A percentile compares a stretch with the other conserved stretches of the same genome.
These are phyloP conservation scores for Oostethus manadensis DNA, from an alignment of 2,113 vertebrate genomes.

Conservation along the genomic window DNA sequence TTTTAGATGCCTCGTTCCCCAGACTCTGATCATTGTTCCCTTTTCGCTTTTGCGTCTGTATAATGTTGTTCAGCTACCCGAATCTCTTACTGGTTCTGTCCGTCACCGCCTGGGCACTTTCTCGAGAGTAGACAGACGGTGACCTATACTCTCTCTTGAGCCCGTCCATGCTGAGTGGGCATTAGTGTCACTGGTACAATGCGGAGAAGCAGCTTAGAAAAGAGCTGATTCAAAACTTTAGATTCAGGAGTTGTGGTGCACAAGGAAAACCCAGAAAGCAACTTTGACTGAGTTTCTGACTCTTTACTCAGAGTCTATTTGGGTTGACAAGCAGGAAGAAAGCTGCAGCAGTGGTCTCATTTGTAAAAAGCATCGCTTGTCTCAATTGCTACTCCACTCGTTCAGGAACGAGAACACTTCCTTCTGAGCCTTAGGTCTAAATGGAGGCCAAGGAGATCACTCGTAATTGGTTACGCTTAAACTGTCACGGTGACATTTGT, in stretches of 20 bases:
- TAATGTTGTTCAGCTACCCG: slow-evolving; percentile 56
- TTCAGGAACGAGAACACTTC: no score
- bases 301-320: no score
- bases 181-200: slow-evolving; percentile 46
- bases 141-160: slow-evolving; percentile 12
- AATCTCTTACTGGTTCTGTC: slow-evolving; percentile 27
- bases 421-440: no score
- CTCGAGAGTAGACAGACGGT: slow-evolving; percentile 40
- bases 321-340: no score
- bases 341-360: no score
- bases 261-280: no score
- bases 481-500: no score
- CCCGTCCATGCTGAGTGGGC: slow-evolving; percentile 19
- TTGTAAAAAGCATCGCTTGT: no score
- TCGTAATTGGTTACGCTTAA: no score
- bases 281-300: no score
- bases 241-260: slow-evolving; percentile 57
- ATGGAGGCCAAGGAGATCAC: no score
- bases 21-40: slow-evolving; percentile 44
- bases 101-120: slow-evolving; percentile 60
- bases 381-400: no score
- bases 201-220: slow-evolving; percentile 23
- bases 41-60: slow-evolving; percentile 39
- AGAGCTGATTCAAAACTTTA: slow-evolving; percentile 67
- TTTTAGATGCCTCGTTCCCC: slow-evolving; percentile 6